phyloP scores from a whole-genome alignment of 2,888 invertebrate genomes.

The Cataglyphis rosenhaueri region DNA sequence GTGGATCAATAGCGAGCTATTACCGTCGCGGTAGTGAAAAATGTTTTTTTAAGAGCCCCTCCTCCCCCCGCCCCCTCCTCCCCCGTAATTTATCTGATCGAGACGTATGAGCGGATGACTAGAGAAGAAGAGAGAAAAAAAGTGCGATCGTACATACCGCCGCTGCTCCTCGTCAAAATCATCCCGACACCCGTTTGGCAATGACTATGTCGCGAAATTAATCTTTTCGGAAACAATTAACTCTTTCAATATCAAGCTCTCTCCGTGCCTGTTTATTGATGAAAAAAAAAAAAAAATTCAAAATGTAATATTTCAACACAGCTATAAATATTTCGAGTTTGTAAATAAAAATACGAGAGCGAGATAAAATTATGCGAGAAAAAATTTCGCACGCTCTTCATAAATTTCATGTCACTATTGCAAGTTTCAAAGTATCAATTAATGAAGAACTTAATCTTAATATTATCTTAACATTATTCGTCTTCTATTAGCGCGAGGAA shows the following conservation, averaged over 20 bases:
- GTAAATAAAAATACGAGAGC: neutral
- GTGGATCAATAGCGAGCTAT: constrained; percentile 55
- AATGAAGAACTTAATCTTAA: neutral
- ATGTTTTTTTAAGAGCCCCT: constrained; percentile 48
- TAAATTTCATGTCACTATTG: neutral
- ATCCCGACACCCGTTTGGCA: neutral
- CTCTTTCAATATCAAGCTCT: neutral
- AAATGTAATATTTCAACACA: neutral
- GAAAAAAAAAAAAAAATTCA: neutral
- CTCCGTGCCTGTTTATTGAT: neutral
- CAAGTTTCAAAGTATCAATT: neutral
- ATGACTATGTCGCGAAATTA: constrained; percentile 8
- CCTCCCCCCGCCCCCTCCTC: no score
- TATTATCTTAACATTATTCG: neutral
- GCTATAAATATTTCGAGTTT: neutral
- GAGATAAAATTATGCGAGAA: neutral
- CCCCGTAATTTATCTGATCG: constrained; percentile 53
- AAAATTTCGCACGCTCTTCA: neutral
- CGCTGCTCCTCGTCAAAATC: constrained; percentile 2
- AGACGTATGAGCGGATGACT: constrained; percentile 31
- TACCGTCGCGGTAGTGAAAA: constrained; percentile 44
- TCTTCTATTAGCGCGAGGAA: neutral
- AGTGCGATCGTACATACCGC: neutral
- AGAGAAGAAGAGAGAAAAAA: constrained; percentile 5
- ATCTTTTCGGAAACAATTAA: constrained; percentile 12